These are phyloP conservation scores for Calephelis nemesis DNA, from an alignment of 1,140 invertebrate genomes.

Conservation along the genomic window DNA sequence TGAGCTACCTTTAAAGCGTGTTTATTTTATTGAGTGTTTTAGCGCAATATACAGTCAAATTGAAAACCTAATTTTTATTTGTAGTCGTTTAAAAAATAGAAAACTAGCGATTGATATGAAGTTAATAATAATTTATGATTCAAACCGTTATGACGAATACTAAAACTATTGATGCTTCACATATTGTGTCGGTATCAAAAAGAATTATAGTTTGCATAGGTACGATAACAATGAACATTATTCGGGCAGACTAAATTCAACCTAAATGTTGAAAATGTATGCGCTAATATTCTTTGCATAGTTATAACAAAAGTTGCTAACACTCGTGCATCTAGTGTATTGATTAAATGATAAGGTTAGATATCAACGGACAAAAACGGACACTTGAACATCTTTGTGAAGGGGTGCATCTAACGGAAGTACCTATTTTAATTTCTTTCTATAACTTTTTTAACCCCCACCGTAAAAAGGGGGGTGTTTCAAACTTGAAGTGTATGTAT, in stretches of 20 bases:
- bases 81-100: no score
- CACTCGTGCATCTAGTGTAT: conserved; percentile 15
- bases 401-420: not conserved
- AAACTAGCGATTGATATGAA: no score
- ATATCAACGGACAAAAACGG: conserved; percentile 9
- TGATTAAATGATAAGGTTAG: conserved; percentile 23
- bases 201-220: conserved; percentile 16
- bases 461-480: no score
- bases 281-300: not conserved
- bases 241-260: not conserved
- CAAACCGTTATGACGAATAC: not conserved
- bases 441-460: no score
- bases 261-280: not conserved
- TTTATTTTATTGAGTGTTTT: no score
- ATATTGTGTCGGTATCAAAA: conserved; percentile 3
- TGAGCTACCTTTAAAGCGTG: no score
- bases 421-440: no score
- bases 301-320: not conserved
- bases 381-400: conserved; percentile 10
- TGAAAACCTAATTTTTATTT: no score
- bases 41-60: no score
- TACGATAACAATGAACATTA: not conserved
- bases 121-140: not conserved
- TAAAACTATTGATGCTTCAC: not conserved
- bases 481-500: no score